Conservation (phyloP, 2,113 vertebrate species). For the Eonycteris spelaea region DNA sequence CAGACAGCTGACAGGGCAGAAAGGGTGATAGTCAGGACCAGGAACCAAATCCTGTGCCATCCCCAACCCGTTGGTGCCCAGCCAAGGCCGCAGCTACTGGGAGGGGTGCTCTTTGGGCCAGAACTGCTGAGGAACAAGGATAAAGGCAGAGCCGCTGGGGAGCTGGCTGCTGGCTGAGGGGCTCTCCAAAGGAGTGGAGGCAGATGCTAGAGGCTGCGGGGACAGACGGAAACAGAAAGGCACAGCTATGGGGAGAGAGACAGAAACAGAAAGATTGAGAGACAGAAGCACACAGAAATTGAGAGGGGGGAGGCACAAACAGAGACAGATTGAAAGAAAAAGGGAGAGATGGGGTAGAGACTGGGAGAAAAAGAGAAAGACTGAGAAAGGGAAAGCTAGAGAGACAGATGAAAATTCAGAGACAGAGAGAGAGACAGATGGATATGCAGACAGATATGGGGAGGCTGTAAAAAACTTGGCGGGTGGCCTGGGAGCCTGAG, state of each 20-base stretch:
- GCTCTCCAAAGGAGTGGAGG: too few relatives aligned
- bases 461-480: background rate
- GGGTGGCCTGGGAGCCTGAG: background rate
- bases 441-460: background rate
- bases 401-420: background rate
- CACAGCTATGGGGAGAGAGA: background rate
- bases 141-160: background rate
- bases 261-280: background rate
- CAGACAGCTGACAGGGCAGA: conserved; percentile 81
- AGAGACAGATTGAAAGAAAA: background rate
- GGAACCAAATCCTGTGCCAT: background rate
- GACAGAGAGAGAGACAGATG: background rate
- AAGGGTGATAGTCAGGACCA: background rate
- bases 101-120: background rate
- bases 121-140: background rate
- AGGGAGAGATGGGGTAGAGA: background rate
- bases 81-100: rapidly evolving
- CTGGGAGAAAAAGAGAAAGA: background rate
- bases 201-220: background rate
- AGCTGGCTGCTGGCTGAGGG: too few relatives aligned
- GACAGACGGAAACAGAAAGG: background rate
- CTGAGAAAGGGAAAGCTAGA: background rate
- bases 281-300: background rate
- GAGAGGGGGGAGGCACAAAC: background rate
- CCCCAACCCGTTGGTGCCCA: rapidly evolving